Conservation (phyloP, 2,113 vertebrate species). For the Apistogramma diplotaenia region DNA sequence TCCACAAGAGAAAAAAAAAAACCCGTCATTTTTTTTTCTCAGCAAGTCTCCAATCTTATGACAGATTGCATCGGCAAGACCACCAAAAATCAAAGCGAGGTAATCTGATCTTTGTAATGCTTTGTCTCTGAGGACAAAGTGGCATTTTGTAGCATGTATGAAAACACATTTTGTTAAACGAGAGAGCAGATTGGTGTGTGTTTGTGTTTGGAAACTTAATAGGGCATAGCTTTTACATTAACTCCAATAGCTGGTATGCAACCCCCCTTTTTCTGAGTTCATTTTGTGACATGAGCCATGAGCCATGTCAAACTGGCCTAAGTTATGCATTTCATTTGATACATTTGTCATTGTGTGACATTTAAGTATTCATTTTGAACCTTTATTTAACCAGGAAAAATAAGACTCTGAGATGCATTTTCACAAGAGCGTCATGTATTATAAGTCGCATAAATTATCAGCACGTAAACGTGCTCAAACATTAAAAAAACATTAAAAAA, state of each 20-base stretch:
- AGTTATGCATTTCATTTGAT: neutral
- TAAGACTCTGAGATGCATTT: no score
- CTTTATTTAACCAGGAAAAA: no score
- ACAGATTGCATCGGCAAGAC: slow-evolving; percentile 53
- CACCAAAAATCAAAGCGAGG: slow-evolving; percentile 52
- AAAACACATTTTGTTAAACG: slow-evolving; percentile 29
- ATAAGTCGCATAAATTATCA: no score
- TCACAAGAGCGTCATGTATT: no score
- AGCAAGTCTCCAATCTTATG: slow-evolving; percentile 41
- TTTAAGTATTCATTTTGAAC: no score
- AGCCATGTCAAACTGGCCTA: neutral
- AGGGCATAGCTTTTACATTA: neutral
- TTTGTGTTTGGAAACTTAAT: neutral
- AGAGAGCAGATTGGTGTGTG: neutral
- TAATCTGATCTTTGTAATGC: slow-evolving; percentile 29
- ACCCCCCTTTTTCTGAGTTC: neutral
- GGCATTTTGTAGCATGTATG: slow-evolving; percentile 21
- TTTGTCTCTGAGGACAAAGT: slow-evolving; percentile 18
- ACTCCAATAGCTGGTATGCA: neutral
- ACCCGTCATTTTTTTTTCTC: slow-evolving; percentile 38
- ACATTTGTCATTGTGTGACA: neutral
- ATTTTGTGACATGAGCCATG: neutral
- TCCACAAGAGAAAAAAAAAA: slow-evolving; percentile 48
- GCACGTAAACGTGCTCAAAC: no score
- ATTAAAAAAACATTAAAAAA: no score